Evolutionary conservation across 2,888 invertebrate genomes (phyloP).

Genomic region (Eupelmus urozonus): DNA sequence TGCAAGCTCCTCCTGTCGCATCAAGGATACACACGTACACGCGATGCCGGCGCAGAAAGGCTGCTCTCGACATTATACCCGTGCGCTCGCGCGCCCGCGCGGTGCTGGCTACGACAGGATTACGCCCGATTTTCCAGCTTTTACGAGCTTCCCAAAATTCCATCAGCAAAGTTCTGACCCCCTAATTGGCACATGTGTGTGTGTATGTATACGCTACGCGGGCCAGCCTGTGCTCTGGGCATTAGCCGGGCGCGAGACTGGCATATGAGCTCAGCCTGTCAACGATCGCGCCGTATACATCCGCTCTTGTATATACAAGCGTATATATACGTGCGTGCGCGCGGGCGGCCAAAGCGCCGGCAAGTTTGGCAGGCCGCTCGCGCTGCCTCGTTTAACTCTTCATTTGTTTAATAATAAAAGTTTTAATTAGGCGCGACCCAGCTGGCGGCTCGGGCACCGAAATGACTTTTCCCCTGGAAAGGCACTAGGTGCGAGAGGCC

Average conservation of each 20-base stretch:
- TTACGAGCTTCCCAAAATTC: conserved; percentile 42
- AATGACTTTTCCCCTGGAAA: conserved; percentile 16
- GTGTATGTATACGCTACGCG: background rate
- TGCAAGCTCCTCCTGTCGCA: too few species aligned
- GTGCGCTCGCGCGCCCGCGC: too few species aligned
- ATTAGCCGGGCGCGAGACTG: background rate
- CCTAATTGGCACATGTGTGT: conserved; percentile 16
- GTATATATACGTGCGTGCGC: too few species aligned
- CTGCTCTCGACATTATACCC: too few species aligned
- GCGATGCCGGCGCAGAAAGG: too few species aligned
- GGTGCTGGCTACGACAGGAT: conserved; percentile 18
- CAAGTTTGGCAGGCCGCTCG: background rate
- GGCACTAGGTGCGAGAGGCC: background rate
- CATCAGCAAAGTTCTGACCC: conserved; percentile 4
- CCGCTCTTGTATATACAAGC: background rate
- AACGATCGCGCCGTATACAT: conserved; percentile 7
- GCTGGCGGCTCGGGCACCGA: background rate
- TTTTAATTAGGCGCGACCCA: conserved; percentile 60
- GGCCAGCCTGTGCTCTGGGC: too few species aligned
- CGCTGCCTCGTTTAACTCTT: background rate
- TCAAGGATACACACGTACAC: too few species aligned
- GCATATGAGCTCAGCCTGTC: background rate
- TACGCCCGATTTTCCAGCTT: conserved; percentile 30
- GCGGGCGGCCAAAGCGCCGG: background rate
- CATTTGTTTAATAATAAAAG: conserved; percentile 57